These are phyloP conservation scores for Laticauda laticaudata DNA, from an alignment of 2,113 vertebrate genomes.

Conservation along the genomic window DNA sequence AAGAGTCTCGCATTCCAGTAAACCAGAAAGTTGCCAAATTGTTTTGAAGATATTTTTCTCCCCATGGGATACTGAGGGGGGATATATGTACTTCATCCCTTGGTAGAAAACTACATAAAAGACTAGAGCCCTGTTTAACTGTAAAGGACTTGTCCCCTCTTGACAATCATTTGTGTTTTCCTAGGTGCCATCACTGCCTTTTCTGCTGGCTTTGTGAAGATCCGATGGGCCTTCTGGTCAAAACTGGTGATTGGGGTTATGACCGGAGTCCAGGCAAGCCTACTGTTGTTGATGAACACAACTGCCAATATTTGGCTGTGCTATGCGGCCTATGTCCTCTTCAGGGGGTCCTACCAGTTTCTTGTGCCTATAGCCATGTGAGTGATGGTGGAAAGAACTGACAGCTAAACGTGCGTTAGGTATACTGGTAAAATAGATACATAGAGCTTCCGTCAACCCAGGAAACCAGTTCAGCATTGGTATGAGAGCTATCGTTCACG, in stretches of 20 bases:
- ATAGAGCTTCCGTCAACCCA: no score
- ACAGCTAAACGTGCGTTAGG: no score
- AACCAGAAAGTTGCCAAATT: neutral
- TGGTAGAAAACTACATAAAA: neutral
- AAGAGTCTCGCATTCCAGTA: neutral
- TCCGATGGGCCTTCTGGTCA: conserved; percentile 88
- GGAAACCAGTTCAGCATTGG: neutral
- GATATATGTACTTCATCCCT: neutral
- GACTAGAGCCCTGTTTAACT: neutral
- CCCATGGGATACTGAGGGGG: neutral
- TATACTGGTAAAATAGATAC: neutral
- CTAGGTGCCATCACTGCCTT: conserved; percentile 85
- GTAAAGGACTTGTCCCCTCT: neutral
- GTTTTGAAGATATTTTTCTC: neutral
- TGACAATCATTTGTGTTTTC: neutral
- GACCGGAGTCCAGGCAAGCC: conserved; percentile 80
- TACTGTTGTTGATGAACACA: conserved; percentile 83
- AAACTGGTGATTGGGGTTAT: conserved; percentile 82
- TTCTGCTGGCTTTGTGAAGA: conserved; percentile 78
- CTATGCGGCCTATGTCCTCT: conserved; percentile 82
- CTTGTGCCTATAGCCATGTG: conserved; percentile 94
- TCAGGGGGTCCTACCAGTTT: conserved; percentile 89
- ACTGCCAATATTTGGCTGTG: conserved; percentile 84
- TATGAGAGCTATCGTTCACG: neutral
- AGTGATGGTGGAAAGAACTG: conserved; percentile 56